phyloP scores from a whole-genome alignment of 2,888 invertebrate species.

The Oxytorus armatus region DNA sequence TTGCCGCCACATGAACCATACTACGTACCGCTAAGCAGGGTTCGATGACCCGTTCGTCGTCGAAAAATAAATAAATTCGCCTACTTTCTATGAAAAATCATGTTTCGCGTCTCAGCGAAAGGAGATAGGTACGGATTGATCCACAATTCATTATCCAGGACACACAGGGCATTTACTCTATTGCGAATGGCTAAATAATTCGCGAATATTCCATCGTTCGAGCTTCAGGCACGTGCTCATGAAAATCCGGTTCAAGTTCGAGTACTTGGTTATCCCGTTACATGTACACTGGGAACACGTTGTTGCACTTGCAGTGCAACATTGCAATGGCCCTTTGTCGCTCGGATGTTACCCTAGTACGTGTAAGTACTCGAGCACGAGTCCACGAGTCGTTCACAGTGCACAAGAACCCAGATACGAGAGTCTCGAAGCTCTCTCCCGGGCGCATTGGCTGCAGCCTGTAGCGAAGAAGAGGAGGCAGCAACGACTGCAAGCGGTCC shows the following conservation, averaged over 20 bases:
- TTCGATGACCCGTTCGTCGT: constrained; percentile 3
- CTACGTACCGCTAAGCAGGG: background rate
- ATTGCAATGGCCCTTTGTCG: constrained; percentile 59
- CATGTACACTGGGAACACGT: constrained; percentile 35
- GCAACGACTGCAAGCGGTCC: constrained; percentile 43
- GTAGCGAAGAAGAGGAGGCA: constrained; percentile 17
- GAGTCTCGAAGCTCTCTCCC: constrained; percentile 36
- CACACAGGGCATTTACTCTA: background rate
- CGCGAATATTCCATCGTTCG: background rate
- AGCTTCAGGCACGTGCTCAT: background rate
- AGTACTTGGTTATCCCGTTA: background rate
- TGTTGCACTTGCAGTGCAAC: constrained; percentile 62
- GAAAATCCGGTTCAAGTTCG: constrained; percentile 16
- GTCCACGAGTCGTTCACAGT: constrained; percentile 57
- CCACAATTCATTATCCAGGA: background rate
- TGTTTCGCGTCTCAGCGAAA: too few species aligned
- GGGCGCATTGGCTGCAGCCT: constrained; percentile 46
- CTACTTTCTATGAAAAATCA: background rate
- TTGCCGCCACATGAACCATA: constrained; percentile 21
- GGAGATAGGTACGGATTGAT: background rate
- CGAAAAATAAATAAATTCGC: background rate
- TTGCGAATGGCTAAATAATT: background rate
- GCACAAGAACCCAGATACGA: constrained; percentile 49
- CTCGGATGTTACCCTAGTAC: constrained; percentile 70
- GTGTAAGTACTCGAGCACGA: constrained; percentile 70